Evolutionary conservation across 1,140 invertebrate genomes (phyloP).

Genomic region (Reticulitermes speratus): DNA sequence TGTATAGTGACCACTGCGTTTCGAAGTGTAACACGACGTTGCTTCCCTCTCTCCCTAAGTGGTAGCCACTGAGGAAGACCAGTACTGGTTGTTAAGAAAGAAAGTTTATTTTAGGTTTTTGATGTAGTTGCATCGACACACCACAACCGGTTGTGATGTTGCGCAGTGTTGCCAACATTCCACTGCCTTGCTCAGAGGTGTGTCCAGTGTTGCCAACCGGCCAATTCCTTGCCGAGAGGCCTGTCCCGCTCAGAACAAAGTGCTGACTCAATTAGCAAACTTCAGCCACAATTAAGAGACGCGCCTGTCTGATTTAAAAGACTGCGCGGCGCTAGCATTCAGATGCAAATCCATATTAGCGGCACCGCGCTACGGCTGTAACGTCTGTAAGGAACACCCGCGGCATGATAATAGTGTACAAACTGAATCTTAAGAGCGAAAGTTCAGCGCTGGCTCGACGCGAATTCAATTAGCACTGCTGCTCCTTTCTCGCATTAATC

Average conservation of each 20-base stretch:
- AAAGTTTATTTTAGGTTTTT: too few species aligned
- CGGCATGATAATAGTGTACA: background rate
- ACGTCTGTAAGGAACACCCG: background rate
- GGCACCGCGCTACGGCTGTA: background rate
- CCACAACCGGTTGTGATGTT: too few species aligned
- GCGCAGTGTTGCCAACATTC: too few species aligned
- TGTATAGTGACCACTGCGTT: too few species aligned
- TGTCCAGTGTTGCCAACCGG: too few species aligned
- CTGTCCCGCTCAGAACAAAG: background rate
- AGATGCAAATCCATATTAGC: slow-evolving; percentile 12
- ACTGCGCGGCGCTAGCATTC: background rate
- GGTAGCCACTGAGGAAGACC: too few species aligned
- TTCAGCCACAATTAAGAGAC: slow-evolving; percentile 7
- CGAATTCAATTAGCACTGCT: slow-evolving; percentile 7
- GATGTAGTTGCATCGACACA: too few species aligned
- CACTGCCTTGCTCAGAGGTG: too few species aligned
- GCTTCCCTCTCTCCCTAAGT: too few species aligned
- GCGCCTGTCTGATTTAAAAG: slow-evolving; percentile 9
- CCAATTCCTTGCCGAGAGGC: too few species aligned
- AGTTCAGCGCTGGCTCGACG: slow-evolving; percentile 2
- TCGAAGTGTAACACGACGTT: too few species aligned
- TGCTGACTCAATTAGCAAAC: slow-evolving; percentile 15
- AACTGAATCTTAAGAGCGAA: slow-evolving; percentile 5
- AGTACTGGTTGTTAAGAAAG: too few species aligned
- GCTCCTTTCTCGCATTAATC: background rate